phyloP scores from a whole-genome alignment of 2,797 vertebrate genomes.

The Anolis apletophallus region DNA sequence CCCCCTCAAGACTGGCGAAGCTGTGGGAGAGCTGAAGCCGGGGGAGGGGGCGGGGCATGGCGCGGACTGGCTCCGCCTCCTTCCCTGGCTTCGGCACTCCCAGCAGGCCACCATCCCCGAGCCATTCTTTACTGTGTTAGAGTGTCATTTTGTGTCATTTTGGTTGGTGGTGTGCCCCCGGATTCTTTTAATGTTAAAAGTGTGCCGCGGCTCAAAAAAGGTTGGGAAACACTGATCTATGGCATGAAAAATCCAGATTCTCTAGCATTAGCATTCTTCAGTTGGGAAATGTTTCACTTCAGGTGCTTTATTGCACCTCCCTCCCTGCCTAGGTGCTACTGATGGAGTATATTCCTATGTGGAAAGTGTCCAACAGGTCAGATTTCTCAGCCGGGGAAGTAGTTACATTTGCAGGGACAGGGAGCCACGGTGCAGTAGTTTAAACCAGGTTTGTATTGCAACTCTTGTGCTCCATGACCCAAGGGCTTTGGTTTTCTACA shows the following conservation, averaged over 20 bases:
- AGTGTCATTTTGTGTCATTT: too few relatives aligned
- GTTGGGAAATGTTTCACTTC: background rate
- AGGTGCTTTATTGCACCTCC: background rate
- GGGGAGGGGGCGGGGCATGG: too few relatives aligned
- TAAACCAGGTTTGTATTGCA: background rate
- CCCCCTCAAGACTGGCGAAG: too few relatives aligned
- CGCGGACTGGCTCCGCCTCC: too few relatives aligned
- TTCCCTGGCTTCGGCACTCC: too few relatives aligned
- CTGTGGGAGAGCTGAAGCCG: too few relatives aligned
- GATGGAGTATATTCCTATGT: background rate
- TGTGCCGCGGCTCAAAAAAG: too few relatives aligned
- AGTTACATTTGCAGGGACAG: background rate
- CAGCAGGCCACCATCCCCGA: too few relatives aligned
- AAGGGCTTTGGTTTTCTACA: slow-evolving; percentile 26
- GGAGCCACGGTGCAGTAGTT: background rate
- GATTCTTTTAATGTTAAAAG: too few relatives aligned
- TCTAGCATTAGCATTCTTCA: background rate
- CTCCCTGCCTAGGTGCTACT: background rate
- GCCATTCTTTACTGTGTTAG: too few relatives aligned
- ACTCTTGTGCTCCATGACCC: background rate
- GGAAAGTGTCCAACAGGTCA: background rate
- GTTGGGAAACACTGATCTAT: too few relatives aligned
- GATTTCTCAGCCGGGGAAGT: background rate
- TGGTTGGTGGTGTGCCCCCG: too few relatives aligned
- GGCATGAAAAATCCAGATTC: background rate